Evolutionary conservation across 1,140 invertebrate genomes (phyloP), one percentile per base, ranked within the genome.

Genomic region (Parapsyche elsis): DNA sequence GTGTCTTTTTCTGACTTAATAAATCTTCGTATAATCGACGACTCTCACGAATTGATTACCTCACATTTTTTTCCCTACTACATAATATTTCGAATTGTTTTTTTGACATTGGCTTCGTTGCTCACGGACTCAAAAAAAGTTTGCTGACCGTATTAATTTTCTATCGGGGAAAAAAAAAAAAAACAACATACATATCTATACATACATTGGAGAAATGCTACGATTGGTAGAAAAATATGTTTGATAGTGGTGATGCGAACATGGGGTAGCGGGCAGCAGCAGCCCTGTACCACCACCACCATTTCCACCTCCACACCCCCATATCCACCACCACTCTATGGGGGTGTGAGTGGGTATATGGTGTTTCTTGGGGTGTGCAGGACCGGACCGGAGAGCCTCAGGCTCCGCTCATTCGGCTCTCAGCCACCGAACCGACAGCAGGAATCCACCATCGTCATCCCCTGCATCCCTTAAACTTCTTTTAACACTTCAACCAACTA

Each of bases 391-490:
- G 4, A 46, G 73, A 49, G 23, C 73, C 73, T 76, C 38, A n/a
- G 75, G 21, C 21, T 77, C 49, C 24, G 75, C 57, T 77, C 75
- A 77, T 77, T 77, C 75, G 53, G 23, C 57, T 14, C 23, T 77
- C 75, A 24, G 21, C 57, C 75, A 23, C 59, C 75, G 57, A 10
- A n/a, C 21, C 10, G 46, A 23, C 49, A 67, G 24, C 64, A 67
- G 23, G 19, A 24, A 23, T 46, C 64, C 19, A 12, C 64, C 64
- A 38, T 23, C 64, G 64, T 12, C 64, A 24, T 21, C 21, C 9
- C 30, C 71, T 49, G 30, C 71, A 38, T 16, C 71, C 14, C 30
- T 38, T 7, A 4, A 38, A 38, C 30, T 4, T 38, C 30, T 38
- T 38, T 7, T 7, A 38, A 38, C 30, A 38, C 30, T 38, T n/a